Evolutionary conservation across 2,888 invertebrate genomes (phyloP), one percentile per base, ranked within the genome.

Genomic region (Ichneumoninae sp.): DNA sequence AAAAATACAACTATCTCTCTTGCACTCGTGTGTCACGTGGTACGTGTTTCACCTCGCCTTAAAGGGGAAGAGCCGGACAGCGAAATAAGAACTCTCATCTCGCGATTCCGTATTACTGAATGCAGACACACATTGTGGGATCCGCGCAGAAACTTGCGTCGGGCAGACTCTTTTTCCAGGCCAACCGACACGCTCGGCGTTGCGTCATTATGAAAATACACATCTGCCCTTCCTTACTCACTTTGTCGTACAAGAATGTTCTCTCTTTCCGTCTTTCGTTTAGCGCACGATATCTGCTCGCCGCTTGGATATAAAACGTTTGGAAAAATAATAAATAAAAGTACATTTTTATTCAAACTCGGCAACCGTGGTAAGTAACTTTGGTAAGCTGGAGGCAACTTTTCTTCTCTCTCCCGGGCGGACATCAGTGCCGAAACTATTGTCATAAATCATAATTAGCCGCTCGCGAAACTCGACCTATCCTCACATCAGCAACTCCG

Each of bases 181-280:
- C 52, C 52, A 54, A 54, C 52, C n/a, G 52, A 54, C 22, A 54
- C 16, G 33, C 16, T 8, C 63, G 63, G 63, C 30, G 33, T 13
- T 63, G 63, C 16, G 63, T 30, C 33, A 63, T 63, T 63, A 30
- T 33, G 30, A 63, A 63, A 63, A 63, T 30, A 57, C 5, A 30
- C 63, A 33, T 30, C 33, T 63, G 26, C 63, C 33, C 63, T 16
- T 63, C 63, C 63, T 6, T 16, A 26, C 63, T 30, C 30, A 16
- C 63, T 26, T 6, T 16, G 30, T 16, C 63, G 63, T 30, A 16
- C 16, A 16, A 16, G 30, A 47, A 47, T 47, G 13, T 16, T 47
- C 44, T 47, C 44, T 16, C 44, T 47, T 16, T 16, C 44, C 3
- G 13, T 3, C 3, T 13, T 1, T 47, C 44, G 13, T 16, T 16